Evolutionary conservation across 2,113 vertebrate genomes (phyloP), one percentile per base, ranked within the genome.

Genomic region (Archocentrus centrarchus): DNA sequence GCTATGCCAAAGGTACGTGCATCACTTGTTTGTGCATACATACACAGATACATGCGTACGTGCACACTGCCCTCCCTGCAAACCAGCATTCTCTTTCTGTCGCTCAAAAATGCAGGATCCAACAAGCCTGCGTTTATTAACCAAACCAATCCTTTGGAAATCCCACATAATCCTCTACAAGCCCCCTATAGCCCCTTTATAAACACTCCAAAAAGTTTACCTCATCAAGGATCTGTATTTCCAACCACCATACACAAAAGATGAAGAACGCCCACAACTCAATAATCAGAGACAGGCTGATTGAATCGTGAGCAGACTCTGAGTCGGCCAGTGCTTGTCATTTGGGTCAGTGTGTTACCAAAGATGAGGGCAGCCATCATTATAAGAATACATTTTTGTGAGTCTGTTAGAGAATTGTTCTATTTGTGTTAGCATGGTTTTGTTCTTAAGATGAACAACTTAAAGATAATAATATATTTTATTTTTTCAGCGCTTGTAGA

Each of bases 181-280:
- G 47, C 77, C 61, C 58, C 59, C 75, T 78, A 70, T 84, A 91
- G 86, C 73, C 64, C 70, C 78, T 90, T 87, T 88, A 64, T 89
- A 93, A 93, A 93, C 93, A 92, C 89, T 92, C 88, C 81, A 91
- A 81, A 91, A 89, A 82, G 89, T 90, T 91, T 87, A 90, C 85
- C 89, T 94, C 89, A 86, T 91, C 89, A 83, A 83, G 77, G 82
- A 86, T 89, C 88, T 83, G 88, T 75, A 63, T 89, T 90, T 83
- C 81, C 79, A 93, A 86, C 86, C 86, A 85, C 76, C 82, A 75
- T 20, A 82, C 83, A 93, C 81, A 90, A 88, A 86, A 87, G 86
- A 80, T 78, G 80, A 73, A 82, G 81, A 76, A 89, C 76, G 18
- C 77, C 83, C 80, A 87, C 79, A 64, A 27, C 58, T 80, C 80